Percentiles rank a stretch among this genome's conserved stretches.
Evolutionary conservation across 1,140 invertebrate genomes (phyloP).

Genomic region (Cryptotermes secundus): DNA sequence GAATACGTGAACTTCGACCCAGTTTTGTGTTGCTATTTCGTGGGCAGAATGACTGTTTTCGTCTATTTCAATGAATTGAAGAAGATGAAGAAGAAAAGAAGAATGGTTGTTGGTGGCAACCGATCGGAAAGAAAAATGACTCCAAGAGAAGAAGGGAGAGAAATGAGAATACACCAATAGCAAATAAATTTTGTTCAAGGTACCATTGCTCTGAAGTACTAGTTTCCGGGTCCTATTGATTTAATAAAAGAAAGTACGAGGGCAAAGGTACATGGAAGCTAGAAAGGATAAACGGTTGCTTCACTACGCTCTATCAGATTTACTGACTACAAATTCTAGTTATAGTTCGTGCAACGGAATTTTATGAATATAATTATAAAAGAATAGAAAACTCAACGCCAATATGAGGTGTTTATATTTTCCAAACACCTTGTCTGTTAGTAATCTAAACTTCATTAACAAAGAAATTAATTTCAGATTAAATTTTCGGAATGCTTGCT

Average conservation of each 20-base stretch:
- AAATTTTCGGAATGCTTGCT: too few relatives aligned
- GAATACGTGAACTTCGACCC: not conserved
- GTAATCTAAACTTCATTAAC: too few relatives aligned
- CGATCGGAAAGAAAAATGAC: not conserved
- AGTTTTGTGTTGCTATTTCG: not conserved
- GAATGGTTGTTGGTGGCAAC: not conserved
- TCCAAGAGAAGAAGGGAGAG: not conserved
- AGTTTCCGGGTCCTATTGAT: not conserved
- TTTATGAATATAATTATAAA: too few relatives aligned
- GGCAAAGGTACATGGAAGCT: too few relatives aligned
- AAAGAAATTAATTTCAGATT: too few relatives aligned
- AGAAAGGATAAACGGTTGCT: too few relatives aligned
- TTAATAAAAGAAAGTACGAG: not conserved
- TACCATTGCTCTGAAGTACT: not conserved
- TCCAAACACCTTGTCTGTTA: too few relatives aligned
- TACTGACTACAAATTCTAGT: too few relatives aligned
- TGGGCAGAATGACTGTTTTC: not conserved
- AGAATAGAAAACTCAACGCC: too few relatives aligned
- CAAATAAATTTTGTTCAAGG: not conserved
- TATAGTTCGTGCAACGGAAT: too few relatives aligned
- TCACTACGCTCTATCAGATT: too few relatives aligned
- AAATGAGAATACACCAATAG: not conserved
- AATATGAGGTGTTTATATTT: too few relatives aligned
- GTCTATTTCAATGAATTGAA: not conserved
- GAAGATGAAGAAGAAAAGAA: slow-evolving; percentile 1